Base-by-base conservation (phyloP, 2,888 invertebrate genomes). In the Sarcophaga caerulescens region DNA sequence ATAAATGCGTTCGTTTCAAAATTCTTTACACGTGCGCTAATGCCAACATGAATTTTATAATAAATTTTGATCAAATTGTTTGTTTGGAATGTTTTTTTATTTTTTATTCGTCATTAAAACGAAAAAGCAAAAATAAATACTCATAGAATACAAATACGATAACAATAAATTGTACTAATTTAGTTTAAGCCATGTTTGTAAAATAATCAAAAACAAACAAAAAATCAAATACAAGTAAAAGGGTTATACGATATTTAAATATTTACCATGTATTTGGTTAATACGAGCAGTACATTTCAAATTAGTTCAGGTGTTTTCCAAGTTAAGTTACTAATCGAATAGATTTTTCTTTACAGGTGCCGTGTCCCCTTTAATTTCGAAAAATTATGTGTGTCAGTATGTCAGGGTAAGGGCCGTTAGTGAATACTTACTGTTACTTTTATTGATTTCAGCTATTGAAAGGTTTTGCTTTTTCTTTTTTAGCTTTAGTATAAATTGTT, bases 11-110 rank as follows among this genome's bases (percentile, higher is more conserved):
- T 14, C 14, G 52, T 80, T 77, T 52, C 1, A 25, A 25, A 79
- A 86, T 83, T 81, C 83, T 11, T 76, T 68, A 60, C 81, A 81
- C 74, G 81, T 84, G 81, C 69, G 59, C 74, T 78, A 74, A 81
- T 84, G 84, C 84, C 78, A 80, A 81, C 83, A 75, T 78, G 57
- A 76, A 80, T 82, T 76, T 73, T 5, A 59, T 75, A 70, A 52
- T 11, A 44, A 47, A 17, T 23, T 4, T 14, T 14, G 1, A 14
- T 47, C 4, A 47, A 47, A 47, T 14, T 14, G 12, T 6, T 10
- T 21, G 44, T 21, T 14, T 70, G 60, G 12, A 47, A 63, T 35
- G 17, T 47, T 44, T n/a, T n/a, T n/a, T n/a, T n/a, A n/a, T n/a
- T 45, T 78, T 52, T 12, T 52, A 69, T 78, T 62, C 62, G 60